Evolutionary conservation across 2,113 vertebrate species (phyloP).

Genomic region (Dascyllus trimaculatus): DNA sequence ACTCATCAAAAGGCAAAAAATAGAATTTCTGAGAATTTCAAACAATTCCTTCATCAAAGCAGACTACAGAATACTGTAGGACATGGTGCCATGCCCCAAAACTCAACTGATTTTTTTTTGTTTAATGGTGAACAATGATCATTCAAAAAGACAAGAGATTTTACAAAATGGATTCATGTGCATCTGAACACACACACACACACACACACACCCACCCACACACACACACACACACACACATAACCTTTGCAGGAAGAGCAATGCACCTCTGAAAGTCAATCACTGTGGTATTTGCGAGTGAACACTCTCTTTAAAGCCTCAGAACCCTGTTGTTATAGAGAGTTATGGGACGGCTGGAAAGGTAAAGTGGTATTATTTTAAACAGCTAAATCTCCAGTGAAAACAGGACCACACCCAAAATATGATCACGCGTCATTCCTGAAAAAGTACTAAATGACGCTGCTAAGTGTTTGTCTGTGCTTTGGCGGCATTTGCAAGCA

Average conservation of each 20-base stretch:
- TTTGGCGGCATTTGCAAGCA: neutral
- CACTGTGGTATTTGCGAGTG: constrained; percentile 33
- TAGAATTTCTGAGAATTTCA: too few species aligned
- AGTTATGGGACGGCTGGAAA: constrained; percentile 33
- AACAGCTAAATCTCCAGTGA: constrained; percentile 17
- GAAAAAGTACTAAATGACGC: neutral
- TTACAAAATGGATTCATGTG: neutral
- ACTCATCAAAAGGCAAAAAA: too few species aligned
- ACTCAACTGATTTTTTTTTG: neutral
- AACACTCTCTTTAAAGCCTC: constrained; percentile 42
- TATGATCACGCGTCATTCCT: neutral
- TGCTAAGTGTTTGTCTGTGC: neutral
- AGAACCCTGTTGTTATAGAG: constrained; percentile 53
- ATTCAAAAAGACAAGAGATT: neutral
- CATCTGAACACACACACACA: neutral
- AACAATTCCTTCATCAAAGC: too few species aligned
- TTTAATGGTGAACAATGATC: neutral
- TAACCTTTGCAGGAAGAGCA: constrained; percentile 2
- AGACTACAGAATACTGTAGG: neutral
- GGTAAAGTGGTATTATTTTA: constrained; percentile 41
- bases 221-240: neutral
- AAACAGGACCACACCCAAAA: constrained; percentile 42
- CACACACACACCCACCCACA: neutral
- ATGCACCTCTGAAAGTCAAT: constrained; percentile 15
- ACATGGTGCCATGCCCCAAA: neutral